Conservation (phyloP, 2,888 invertebrate genomes). For the Scaptomyza reducta region DNA sequence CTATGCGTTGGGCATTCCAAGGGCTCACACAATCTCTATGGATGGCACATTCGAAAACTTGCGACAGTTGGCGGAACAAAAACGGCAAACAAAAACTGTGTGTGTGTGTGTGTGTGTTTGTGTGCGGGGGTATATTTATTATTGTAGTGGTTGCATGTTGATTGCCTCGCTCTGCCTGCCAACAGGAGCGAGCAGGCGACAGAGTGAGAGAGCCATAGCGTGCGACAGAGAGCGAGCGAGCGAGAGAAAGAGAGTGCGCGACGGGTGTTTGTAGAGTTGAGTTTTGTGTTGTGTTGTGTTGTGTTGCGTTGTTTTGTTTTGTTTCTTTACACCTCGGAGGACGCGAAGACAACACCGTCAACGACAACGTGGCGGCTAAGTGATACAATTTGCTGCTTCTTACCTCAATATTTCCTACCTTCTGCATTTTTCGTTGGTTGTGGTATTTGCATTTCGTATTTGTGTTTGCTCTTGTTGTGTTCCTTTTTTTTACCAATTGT, state of each 20-base stretch:
- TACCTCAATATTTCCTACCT: slow-evolving; percentile 13
- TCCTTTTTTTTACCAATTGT: slow-evolving; percentile 40
- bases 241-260: slow-evolving; percentile 23
- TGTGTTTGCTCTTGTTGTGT: slow-evolving; percentile 43
- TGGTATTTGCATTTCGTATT: slow-evolving; percentile 24
- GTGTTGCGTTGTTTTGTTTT: slow-evolving; percentile 1
- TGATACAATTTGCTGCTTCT: slow-evolving; percentile 57
- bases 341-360: slow-evolving; percentile 37
- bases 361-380: slow-evolving; percentile 75
- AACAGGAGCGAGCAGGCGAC: slow-evolving; percentile 28
- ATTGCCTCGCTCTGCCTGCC: slow-evolving; percentile 25
- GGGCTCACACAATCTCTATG: slow-evolving; percentile 56
- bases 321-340: slow-evolving; percentile 56
- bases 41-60: slow-evolving; percentile 74
- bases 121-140: slow-evolving; percentile 48
- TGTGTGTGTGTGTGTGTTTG: slow-evolving; percentile 24
- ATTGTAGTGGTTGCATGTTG: slow-evolving; percentile 71
- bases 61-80: slow-evolving; percentile 75
- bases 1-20: slow-evolving; percentile 29
- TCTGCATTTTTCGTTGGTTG: not conserved
- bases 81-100: slow-evolving; percentile 70
- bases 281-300: slow-evolving; percentile 25
- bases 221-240: slow-evolving; percentile 17
- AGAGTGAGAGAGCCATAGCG: slow-evolving; percentile 2
- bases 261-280: slow-evolving; percentile 64